Evolutionary conservation across 2,797 vertebrate genomes (phyloP).

Genomic region (Phataginus tetradactyla): DNA sequence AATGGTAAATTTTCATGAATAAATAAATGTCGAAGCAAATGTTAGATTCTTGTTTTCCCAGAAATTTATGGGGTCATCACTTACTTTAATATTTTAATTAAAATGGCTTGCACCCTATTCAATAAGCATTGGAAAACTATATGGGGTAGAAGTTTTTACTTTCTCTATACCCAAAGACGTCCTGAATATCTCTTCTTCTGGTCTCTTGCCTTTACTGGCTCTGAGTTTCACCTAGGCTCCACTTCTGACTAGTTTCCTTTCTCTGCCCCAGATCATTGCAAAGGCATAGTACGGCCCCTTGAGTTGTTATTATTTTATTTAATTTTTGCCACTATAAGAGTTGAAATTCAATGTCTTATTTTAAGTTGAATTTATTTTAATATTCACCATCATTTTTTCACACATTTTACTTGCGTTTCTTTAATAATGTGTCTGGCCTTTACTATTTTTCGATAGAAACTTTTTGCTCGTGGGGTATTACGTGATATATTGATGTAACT

Average conservation of each 20-base stretch:
- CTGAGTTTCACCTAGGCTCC: not conserved
- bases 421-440: not conserved
- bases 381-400: not conserved
- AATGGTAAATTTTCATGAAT: not conserved
- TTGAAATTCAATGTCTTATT: not conserved
- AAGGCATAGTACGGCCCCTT: not conserved
- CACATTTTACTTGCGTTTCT: not conserved
- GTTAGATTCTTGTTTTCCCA: not conserved
- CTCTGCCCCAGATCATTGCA: not conserved
- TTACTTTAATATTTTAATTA: not conserved
- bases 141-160: not conserved
- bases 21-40: not conserved
- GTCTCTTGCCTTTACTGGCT: not conserved
- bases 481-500: not conserved
- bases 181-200: not conserved
- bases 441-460: not conserved
- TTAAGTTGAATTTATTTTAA: not conserved
- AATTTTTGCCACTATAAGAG: not conserved
- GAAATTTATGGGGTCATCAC: not conserved
- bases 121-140: not conserved
- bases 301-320: not conserved
- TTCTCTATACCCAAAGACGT: fast-evolving
- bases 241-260: not conserved
- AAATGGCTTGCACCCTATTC: not conserved
- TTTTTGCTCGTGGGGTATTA: not conserved